Conservation (phyloP, 2,113 vertebrate genomes). For the Passer domesticus region DNA sequence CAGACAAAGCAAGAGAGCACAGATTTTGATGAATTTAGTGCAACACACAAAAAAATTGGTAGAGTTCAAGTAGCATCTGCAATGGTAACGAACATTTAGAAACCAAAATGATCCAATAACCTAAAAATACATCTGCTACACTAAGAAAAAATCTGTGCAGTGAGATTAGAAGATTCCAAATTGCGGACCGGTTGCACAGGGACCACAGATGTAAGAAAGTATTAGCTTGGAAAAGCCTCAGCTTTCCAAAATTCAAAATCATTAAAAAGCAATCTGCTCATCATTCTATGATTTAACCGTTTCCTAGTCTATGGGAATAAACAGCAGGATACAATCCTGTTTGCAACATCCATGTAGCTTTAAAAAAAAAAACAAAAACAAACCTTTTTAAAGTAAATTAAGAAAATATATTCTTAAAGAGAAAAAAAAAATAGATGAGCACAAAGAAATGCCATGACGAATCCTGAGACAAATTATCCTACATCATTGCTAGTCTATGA, state of each 20-base stretch:
- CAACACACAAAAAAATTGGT: background rate
- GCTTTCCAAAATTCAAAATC: slow-evolving; percentile 26
- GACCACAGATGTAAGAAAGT: slow-evolving; percentile 36
- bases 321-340: slow-evolving; percentile 33
- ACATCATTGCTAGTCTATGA: background rate
- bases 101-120: slow-evolving; percentile 10
- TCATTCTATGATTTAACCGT: slow-evolving; percentile 28
- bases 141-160: slow-evolving; percentile 45
- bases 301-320: slow-evolving; percentile 47
- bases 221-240: slow-evolving; percentile 26
- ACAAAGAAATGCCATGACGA: slow-evolving; percentile 41
- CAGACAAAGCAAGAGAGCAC: slow-evolving; percentile 32
- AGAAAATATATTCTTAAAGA: slow-evolving; percentile 41
- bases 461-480: slow-evolving; percentile 64
- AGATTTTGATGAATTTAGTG: background rate
- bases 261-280: slow-evolving; percentile 44
- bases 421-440: slow-evolving; percentile 25
- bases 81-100: slow-evolving; percentile 32
- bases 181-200: slow-evolving; percentile 23
- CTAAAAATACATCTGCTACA: slow-evolving; percentile 61
- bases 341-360: slow-evolving; percentile 26
- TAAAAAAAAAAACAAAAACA: background rate
- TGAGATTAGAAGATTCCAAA: slow-evolving; percentile 36
- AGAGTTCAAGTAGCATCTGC: background rate
- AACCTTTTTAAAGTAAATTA: slow-evolving; percentile 19